Conservation (phyloP, 2,113 vertebrate genomes). For the Columbina picui region DNA sequence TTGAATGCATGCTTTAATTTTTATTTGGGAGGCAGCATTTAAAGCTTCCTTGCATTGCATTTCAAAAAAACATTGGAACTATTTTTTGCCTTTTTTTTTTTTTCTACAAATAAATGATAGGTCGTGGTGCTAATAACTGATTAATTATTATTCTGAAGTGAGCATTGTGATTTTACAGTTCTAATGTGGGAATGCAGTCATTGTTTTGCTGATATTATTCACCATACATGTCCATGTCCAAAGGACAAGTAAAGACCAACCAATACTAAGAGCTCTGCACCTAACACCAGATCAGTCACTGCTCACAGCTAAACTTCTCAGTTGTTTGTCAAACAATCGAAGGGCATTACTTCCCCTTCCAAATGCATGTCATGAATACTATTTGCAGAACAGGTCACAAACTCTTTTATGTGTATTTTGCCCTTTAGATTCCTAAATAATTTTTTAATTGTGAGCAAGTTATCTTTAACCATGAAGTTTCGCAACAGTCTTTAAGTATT, state of each 20-base stretch:
- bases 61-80: background rate
- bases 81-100: background rate
- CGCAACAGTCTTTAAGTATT: background rate
- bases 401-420: background rate
- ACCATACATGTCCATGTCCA: fast-evolving
- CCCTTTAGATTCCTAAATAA: background rate
- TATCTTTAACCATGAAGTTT: background rate
- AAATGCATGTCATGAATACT: background rate
- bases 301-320: background rate
- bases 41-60: background rate
- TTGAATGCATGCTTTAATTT: background rate
- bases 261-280: background rate
- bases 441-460: background rate
- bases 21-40: background rate
- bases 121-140: background rate
- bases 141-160: background rate
- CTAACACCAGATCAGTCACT: background rate
- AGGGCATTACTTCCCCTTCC: background rate
- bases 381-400: background rate
- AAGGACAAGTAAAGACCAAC: background rate
- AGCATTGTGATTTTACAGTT: background rate
- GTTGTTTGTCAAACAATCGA: background rate
- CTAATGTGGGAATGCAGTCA: background rate
- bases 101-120: background rate
- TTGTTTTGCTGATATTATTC: background rate